Percentiles rank a stretch among this genome's conserved stretches.
Evolutionary conservation across 2,113 vertebrate genomes (phyloP).

Genomic region (Junco hyemalis): DNA sequence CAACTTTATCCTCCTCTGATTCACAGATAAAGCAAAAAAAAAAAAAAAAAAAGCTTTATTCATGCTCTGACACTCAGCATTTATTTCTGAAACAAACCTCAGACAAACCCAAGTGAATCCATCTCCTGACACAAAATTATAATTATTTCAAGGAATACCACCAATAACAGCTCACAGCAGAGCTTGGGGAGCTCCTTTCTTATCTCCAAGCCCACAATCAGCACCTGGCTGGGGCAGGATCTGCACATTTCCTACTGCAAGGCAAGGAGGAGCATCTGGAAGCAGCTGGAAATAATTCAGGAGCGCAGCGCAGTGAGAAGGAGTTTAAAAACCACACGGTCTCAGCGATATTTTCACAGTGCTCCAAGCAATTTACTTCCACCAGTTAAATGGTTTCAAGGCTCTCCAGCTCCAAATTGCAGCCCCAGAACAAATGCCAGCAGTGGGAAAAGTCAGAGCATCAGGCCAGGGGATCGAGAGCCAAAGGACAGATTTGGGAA

Average conservation of each 20-base stretch:
- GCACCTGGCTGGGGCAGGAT: conserved; percentile 30
- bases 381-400: conserved; percentile 77
- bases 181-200: background rate
- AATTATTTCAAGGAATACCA: background rate
- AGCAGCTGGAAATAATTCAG: conserved; percentile 95
- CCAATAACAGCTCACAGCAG: background rate
- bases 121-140: background rate
- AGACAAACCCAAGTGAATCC: background rate
- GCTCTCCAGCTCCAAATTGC: conserved; percentile 74
- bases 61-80: background rate
- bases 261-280: conserved; percentile 76
- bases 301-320: conserved; percentile 78
- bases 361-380: conserved; percentile 88
- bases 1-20: background rate
- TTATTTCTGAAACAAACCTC: background rate
- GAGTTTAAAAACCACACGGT: conserved; percentile 88
- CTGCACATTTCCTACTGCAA: conserved; percentile 22
- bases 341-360: conserved; percentile 87
- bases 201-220: background rate
- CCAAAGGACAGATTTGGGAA: conserved; percentile 66
- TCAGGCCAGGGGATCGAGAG: conserved; percentile 62
- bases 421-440: conserved; percentile 59
- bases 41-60: background rate
- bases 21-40: background rate
- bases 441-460: conserved; percentile 55